A percentile compares a stretch with the other conserved stretches of the same genome.
These are phyloP conservation scores for Clepsis dumicolana DNA, from an alignment of 2,888 invertebrate genomes.

Conservation along the genomic window DNA sequence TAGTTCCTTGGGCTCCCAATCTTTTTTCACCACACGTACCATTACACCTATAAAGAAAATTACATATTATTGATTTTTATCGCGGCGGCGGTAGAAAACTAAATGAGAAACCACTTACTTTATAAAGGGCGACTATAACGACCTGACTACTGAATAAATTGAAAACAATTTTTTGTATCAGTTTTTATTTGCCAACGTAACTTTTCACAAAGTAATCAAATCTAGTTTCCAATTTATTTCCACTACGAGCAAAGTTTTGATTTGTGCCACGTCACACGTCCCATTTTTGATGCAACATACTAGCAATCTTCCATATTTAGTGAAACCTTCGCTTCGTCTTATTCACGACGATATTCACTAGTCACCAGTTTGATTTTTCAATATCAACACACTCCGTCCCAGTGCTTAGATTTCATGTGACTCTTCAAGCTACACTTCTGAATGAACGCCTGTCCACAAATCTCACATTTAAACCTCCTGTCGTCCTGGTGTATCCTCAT, in stretches of 20 bases:
- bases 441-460: slow-evolving; percentile 56
- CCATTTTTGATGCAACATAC: neutral
- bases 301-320: neutral
- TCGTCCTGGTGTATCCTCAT: slow-evolving; percentile 60
- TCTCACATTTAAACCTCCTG: slow-evolving; percentile 46
- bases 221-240: neutral
- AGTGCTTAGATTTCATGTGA: slow-evolving; percentile 52
- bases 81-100: neutral
- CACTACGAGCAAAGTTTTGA: neutral
- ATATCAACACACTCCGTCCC: slow-evolving; percentile 4
- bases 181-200: neutral
- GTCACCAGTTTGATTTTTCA: neutral
- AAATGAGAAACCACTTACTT: slow-evolving; percentile 41
- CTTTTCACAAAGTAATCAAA: neutral
- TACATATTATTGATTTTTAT: neutral
- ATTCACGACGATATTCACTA: neutral
- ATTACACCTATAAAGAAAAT: slow-evolving; percentile 8
- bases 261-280: neutral
- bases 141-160: neutral
- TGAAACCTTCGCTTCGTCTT: too few relatives aligned
- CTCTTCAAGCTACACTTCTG: slow-evolving; percentile 60
- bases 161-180: neutral
- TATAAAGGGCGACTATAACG: slow-evolving; percentile 42
- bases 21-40: slow-evolving; percentile 11
- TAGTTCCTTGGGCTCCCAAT: slow-evolving; percentile 40